Evolutionary conservation across 2,888 invertebrate genomes (phyloP).

Genomic region (Drosophila hawaiiensis): DNA sequence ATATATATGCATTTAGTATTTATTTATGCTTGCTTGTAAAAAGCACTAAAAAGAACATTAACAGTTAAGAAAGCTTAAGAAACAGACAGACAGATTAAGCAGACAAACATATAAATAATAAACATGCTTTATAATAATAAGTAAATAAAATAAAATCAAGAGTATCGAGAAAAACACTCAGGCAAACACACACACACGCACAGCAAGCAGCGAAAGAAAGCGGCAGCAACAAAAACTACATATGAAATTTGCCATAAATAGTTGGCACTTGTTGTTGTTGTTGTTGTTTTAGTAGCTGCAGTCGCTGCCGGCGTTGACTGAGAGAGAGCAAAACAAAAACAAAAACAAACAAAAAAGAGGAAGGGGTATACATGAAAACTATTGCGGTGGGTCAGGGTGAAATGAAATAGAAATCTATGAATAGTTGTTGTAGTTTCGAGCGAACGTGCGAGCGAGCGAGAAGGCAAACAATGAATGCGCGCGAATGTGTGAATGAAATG

Average conservation of each 20-base stretch:
- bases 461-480: constrained; percentile 22
- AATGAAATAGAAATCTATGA: constrained; percentile 79
- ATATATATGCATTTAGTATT: background rate
- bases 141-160: constrained; percentile 30
- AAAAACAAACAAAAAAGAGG: constrained; percentile 23
- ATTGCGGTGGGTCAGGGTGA: constrained; percentile 81
- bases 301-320: constrained; percentile 16
- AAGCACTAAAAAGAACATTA: background rate
- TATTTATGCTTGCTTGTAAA: background rate
- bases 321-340: constrained; percentile 19
- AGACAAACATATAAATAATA: background rate
- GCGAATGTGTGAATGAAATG: constrained; percentile 50
- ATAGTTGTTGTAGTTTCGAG: constrained; percentile 49
- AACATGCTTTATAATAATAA: constrained; percentile 24
- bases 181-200: background rate
- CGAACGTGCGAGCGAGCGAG: constrained; percentile 15
- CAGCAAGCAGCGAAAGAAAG: constrained; percentile 61
- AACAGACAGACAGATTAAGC: background rate
- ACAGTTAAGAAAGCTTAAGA: background rate
- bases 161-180: constrained; percentile 14
- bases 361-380: constrained; percentile 73
- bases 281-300: constrained; percentile 47
- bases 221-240: constrained; percentile 34
- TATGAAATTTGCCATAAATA: constrained; percentile 74
- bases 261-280: constrained; percentile 56